A percentile compares a stretch with the other conserved stretches of the same genome.
Conservation (phyloP, 2,888 invertebrate genomes). For the Chelonus formosanus region DNA sequence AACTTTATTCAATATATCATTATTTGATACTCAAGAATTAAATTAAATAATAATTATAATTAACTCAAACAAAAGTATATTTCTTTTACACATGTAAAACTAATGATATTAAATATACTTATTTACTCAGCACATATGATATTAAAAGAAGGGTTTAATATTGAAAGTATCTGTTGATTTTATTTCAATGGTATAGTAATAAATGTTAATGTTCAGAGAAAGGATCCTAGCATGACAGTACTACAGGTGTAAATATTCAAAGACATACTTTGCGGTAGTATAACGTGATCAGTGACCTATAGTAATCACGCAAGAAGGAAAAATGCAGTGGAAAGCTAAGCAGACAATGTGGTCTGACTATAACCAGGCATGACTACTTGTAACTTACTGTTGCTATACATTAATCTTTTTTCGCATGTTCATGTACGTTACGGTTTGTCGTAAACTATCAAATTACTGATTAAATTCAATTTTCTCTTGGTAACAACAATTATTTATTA, state of each 20-base stretch:
- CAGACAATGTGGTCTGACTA: constrained; percentile 17
- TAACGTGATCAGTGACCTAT: constrained; percentile 17
- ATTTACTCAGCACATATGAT: no score
- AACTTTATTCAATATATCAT: no score
- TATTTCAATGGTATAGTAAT: no score
- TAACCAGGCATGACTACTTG: constrained; percentile 23
- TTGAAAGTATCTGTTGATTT: no score
- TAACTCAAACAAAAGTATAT: no score
- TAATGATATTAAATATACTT: no score
- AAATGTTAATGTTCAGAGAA: no score
- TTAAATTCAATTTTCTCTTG: constrained; percentile 14
- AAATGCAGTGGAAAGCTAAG: constrained; percentile 28
- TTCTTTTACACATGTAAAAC: no score
- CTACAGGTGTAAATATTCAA: constrained; percentile 31
- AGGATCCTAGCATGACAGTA: constrained; percentile 12
- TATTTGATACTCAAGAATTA: no score
- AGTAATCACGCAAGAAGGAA: constrained; percentile 13
- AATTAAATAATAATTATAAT: no score
- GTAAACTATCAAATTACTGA: constrained; percentile 13
- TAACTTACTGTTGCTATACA: constrained; percentile 24
- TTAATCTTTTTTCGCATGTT: constrained; percentile 19
- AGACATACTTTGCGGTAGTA: constrained; percentile 17
- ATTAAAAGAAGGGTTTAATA: no score
- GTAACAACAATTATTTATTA: constrained; percentile 17
- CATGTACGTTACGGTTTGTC: constrained; percentile 12